Evolutionary conservation across 1,140 invertebrate genomes (phyloP).

Genomic region (Rhyacophila brunnea): DNA sequence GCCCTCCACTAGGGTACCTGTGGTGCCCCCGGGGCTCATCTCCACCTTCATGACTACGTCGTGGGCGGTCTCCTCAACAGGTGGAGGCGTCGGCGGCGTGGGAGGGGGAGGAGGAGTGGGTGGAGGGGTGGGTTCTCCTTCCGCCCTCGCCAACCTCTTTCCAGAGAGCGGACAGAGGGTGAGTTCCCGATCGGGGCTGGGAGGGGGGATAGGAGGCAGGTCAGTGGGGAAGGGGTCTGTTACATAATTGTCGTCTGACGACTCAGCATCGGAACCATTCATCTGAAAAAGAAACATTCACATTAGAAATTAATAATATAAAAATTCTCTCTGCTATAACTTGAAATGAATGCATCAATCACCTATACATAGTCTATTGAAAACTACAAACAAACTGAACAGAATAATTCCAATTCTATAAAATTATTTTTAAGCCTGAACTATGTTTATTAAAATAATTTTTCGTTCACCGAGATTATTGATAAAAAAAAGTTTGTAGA

Average conservation of each 20-base stretch:
- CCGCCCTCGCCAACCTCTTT: slow-evolving; percentile 63
- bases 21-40: slow-evolving; percentile 66
- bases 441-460: too few relatives aligned
- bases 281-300: slow-evolving; percentile 2
- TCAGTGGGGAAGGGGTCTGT: slow-evolving; percentile 59
- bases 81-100: slow-evolving; percentile 40
- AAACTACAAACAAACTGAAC: too few relatives aligned
- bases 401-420: too few relatives aligned
- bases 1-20: slow-evolving; percentile 59
- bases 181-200: slow-evolving; percentile 65
- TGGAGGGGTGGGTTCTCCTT: slow-evolving; percentile 62
- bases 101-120: slow-evolving; percentile 44
- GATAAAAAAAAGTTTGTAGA: background rate
- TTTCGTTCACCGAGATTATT: too few relatives aligned
- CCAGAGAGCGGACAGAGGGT: slow-evolving; percentile 69
- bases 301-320: too few relatives aligned
- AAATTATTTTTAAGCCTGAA: too few relatives aligned
- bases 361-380: too few relatives aligned
- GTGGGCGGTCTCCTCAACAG: slow-evolving; percentile 32
- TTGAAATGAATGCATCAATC: too few relatives aligned
- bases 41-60: slow-evolving; percentile 53
- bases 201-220: slow-evolving; percentile 59
- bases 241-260: slow-evolving; percentile 37
- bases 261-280: slow-evolving; percentile 20
- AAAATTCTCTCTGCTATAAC: too few relatives aligned